phyloP scores from a whole-genome alignment of 1,140 invertebrate species.

The Theocolax elegans region DNA sequence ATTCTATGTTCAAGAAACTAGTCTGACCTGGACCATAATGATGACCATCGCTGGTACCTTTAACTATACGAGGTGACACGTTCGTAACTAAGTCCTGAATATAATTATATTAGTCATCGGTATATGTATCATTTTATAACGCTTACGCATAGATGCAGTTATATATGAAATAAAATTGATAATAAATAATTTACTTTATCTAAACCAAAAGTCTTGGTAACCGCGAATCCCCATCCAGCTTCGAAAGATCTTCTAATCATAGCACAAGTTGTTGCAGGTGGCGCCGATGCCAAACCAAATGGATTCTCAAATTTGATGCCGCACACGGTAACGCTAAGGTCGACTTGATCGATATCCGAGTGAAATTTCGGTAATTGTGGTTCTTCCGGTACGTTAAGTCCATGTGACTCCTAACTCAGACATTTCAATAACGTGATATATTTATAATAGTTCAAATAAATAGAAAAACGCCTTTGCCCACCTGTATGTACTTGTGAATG shows the following conservation, averaged over 20 bases:
- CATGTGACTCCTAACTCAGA: conserved; percentile 73
- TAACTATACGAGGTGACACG: conserved; percentile 94
- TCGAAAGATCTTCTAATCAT: conserved; percentile 97
- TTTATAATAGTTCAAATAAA: too few relatives aligned
- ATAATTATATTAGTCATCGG: too few relatives aligned
- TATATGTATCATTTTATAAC: background rate
- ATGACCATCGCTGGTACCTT: conserved; percentile 92
- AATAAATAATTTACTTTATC: conserved; percentile 79
- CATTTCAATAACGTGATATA: too few relatives aligned
- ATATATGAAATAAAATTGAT: background rate
- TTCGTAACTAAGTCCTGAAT: conserved; percentile 92
- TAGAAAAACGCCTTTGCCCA: conserved; percentile 54
- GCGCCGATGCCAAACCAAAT: conserved; percentile 96
- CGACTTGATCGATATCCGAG: conserved; percentile 93
- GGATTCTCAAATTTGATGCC: conserved; percentile 96
- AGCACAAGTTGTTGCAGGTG: conserved; percentile 91
- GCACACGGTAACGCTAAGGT: conserved; percentile 91
- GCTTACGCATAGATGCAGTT: too few relatives aligned
- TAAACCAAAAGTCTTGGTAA: conserved; percentile 96
- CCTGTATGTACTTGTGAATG: conserved; percentile 94
- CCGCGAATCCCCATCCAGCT: conserved; percentile 95
- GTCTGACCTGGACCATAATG: conserved; percentile 94
- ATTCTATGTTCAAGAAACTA: conserved; percentile 96
- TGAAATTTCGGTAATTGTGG: conserved; percentile 90
- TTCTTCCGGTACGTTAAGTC: conserved; percentile 71